Base-by-base conservation (phyloP, 1,140 invertebrate species). In the Drosophila asahinai region DNA sequence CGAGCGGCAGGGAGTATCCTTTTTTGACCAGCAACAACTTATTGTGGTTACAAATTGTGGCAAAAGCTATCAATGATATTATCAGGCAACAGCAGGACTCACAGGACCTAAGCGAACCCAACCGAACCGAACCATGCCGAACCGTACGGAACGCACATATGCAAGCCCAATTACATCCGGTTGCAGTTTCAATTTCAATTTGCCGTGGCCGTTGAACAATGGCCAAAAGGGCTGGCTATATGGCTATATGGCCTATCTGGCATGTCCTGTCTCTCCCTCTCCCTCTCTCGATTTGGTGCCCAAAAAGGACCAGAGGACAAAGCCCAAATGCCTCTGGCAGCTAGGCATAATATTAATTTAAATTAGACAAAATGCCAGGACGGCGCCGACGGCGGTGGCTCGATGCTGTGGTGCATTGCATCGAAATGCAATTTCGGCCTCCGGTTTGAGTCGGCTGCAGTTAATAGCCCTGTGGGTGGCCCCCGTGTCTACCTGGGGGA, bases 121-220 rank as follows among this genome's bases (percentile, higher is more conserved):
- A 43, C 11, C 17, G 25, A 54, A 58, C 33, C 57, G 45, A 30
- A 49, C 47, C 55, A 43, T 52, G 71, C 73, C 57, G 45, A 30
- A 49, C 47, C 55, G 47, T 52, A 75, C 70, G 67, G 36, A 63
- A 59, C 70, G 47, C 65, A 83, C 81, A 90, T 79, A 86, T 81
- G 84, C 86, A 90, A 76, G 86, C 84, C 82, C 84, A 90, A 89
- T 89, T 89, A 89, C 86, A 90, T 89, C 84, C 84, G 84, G 84
- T 90, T 89, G 84, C 82, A 89, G 84, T 89, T 89, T 90, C 86
- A 90, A 89, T 89, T 89, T 89, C 84, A 89, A 90, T 89, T 89
- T 89, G 78, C 78, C 77, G 52, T 81, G 70, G 36, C 71, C 71
- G 22, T 22, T 40, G 65, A 79, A 81, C 72, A 58, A 81, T 64